Percentiles rank a stretch among this genome's conserved stretches.
Conservation (phyloP, 2,797 vertebrate genomes). For the Ctenosaura bakeri region DNA sequence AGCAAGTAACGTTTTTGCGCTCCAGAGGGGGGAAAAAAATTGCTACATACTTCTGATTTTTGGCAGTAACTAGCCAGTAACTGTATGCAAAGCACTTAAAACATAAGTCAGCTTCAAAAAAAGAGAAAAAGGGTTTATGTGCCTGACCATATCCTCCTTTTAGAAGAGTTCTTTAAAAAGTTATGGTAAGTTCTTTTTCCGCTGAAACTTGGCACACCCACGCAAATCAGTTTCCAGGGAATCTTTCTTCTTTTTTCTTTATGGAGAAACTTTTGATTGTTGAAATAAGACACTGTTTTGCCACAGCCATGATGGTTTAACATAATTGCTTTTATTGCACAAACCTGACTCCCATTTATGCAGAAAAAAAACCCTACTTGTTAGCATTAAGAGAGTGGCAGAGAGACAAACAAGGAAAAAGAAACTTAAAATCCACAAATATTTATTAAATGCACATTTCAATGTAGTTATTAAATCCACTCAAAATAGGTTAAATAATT, state of each 20-base stretch:
- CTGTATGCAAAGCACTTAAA: slow-evolving; percentile 23
- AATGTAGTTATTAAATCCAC: slow-evolving; percentile 1
- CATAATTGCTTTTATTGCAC: background rate
- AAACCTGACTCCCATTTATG: background rate
- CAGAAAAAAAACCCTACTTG: too few species aligned
- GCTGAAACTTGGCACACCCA: slow-evolving; percentile 43
- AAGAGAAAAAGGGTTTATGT: background rate
- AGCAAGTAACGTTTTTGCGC: too few species aligned
- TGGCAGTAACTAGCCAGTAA: slow-evolving; percentile 13
- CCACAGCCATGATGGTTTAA: background rate
- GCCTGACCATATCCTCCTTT: background rate
- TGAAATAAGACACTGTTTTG: slow-evolving; percentile 12
- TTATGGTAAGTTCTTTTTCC: slow-evolving; percentile 54
- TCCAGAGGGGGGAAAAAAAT: slow-evolving; percentile 19
- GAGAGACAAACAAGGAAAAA: background rate
- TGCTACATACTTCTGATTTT: slow-evolving; percentile 31
- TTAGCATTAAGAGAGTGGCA: background rate
- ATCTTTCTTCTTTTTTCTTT: background rate
- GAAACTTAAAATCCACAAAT: background rate
- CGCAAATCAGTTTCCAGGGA: background rate
- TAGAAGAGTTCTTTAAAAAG: slow-evolving; percentile 30
- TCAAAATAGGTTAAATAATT: background rate
- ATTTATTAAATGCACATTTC: background rate
- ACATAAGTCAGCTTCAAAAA: background rate
- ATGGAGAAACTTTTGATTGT: background rate